Base-by-base conservation (phyloP, 1,140 invertebrate genomes). In the Caenorhabditis inopinata region DNA sequence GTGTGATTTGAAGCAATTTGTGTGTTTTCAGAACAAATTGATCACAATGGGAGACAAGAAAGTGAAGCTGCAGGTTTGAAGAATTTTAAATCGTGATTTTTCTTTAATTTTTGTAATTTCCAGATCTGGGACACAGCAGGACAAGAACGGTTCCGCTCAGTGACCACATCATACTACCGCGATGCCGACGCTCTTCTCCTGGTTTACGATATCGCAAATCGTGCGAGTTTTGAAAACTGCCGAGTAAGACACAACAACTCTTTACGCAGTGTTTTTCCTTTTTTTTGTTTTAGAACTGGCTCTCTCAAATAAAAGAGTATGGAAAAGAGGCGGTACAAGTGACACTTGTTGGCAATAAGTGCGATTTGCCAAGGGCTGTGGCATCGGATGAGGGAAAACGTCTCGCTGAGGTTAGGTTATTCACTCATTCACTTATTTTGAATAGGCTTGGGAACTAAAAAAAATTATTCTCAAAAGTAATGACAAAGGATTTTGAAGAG, bases 151-250 rank as follows among this genome's bases (percentile, higher is more conserved):
- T 99, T 99, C 90, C 92, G 96, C 80, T 97, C 96, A 5, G 96
- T 97, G 83, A 98, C 96, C 9, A 95, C 97, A 90, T 96, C 95
- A 89, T 98, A 98, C 90, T 98, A 98, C 89, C 91, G 96, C 87
- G 96, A 95, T 83, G 96, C 96, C 35, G 96, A 98, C 91, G 96
- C 96, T 35, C 91, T 98, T 48, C 97, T 98, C 84, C 91, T 98
- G 82, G 96, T 98, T 21, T 98, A 97, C 90, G 96, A 98, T 90
- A 96, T 98, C 85, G 96, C 94, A 86, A 96, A 94, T 89, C 95
- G 97, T 89, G 94, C 94, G 47, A 96, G 95, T 11, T 98, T 98
- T 90, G 96, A 98, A 29, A 87, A 88, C 78, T 87, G 86, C 46
- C 76, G 87, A 42, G 86, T 87, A 77, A 77, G 74, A 75, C 16